Conservation (phyloP, 2,113 vertebrate genomes). For the Furnarius figulus region DNA sequence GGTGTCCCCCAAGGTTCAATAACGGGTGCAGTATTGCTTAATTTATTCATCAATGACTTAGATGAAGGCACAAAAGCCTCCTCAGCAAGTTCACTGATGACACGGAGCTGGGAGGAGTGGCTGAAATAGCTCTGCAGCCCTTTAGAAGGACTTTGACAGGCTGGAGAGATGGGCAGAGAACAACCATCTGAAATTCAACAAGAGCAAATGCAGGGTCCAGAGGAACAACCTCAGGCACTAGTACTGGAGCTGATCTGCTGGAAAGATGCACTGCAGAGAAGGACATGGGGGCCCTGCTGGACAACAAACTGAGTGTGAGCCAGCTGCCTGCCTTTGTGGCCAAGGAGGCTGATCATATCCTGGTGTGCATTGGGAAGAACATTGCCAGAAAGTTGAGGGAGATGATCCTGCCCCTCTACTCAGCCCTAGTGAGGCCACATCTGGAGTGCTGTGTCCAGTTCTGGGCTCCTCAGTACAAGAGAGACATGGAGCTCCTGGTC, state of each 20-base stretch:
- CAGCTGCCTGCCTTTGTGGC: neutral
- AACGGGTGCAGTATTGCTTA: neutral
- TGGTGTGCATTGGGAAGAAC: neutral
- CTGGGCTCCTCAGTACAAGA: neutral
- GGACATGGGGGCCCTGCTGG: neutral
- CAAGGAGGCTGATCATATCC: neutral
- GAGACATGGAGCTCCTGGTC: neutral
- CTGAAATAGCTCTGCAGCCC: neutral
- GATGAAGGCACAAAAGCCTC: neutral
- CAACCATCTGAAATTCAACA: neutral
- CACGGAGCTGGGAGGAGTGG: neutral
- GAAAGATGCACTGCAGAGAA: neutral
- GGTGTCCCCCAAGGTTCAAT: neutral
- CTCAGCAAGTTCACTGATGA: rapidly evolving
- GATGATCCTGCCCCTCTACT: neutral
- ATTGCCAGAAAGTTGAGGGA: neutral
- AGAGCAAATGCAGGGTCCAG: neutral
- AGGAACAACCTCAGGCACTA: neutral
- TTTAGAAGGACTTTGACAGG: rapidly evolving
- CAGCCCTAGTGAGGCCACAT: neutral
- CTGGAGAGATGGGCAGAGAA: neutral
- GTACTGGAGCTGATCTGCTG: neutral
- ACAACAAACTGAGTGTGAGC: neutral
- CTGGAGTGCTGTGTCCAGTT: neutral
- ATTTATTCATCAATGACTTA: neutral